Evolutionary conservation across 1,140 invertebrate genomes (phyloP), one percentile per base, ranked within the genome.

Genomic region (Penaeus vannamei): DNA sequence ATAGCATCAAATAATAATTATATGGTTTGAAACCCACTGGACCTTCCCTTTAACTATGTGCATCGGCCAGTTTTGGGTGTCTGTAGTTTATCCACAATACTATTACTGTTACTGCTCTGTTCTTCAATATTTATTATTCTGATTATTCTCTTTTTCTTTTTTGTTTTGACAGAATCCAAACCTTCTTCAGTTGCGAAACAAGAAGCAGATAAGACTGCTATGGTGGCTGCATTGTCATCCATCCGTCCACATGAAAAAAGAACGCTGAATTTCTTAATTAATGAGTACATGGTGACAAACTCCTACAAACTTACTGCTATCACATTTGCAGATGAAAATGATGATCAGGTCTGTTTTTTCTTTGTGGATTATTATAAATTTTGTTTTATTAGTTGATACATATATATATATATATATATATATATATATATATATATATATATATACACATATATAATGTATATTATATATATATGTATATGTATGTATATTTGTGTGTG

Each of bases 261-360:
- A 93, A 97, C 96, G 59, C 92, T 98, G 0, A 98, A 98, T 93
- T 98, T 97, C 93, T 94, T 98, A 14, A 95, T 98, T 72, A 97
- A 98, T 93, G 97, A 98, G 93, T 98, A 98, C 93, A 93, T 98
- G 23, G 92, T 98, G 60, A 93, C 95, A 19, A 95, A 96, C 92
- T 95, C 96, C 80, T 98, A 97, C 92, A 98, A 98, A 94, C 93
- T 98, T 23, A 97, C 97, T 12, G 97, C 97, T 0, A 97, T 98
- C 64, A 98, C 97, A 42, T 98, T 98, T 94, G 96, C 96, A 77
- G 97, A 98, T 94, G 97, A 98, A 94, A 97, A 97, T 94, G 96
- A 97, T 92, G 95, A 97, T 92, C 97, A 97, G 94, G 95, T 96
- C 93, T 77, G 59, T 87, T 36, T 76, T 76, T 72, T 23, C 8